Conservation (phyloP, 2,797 vertebrate genomes). For the Mionectes olivaceus region DNA sequence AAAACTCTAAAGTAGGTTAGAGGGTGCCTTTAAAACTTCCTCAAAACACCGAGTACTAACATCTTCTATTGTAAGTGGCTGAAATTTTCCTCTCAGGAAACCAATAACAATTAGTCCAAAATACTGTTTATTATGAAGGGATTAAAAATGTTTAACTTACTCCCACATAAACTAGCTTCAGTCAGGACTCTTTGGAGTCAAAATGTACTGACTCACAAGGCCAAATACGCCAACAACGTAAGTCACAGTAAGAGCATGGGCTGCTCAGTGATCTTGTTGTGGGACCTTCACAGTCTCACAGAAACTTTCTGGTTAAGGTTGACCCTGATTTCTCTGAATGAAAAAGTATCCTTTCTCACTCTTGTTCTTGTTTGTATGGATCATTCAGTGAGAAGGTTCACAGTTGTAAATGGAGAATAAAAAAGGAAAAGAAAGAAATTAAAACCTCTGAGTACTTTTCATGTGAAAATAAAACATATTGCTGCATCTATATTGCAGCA, state of each 20-base stretch:
- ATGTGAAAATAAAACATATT: not conserved
- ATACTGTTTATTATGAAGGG: not conserved
- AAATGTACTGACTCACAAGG: not conserved
- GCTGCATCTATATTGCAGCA: not conserved
- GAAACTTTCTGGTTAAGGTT: not conserved
- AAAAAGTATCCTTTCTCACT: not conserved
- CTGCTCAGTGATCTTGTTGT: not conserved
- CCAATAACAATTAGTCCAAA: not conserved
- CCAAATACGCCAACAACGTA: not conserved
- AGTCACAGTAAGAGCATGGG: not conserved
- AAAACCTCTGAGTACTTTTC: not conserved
- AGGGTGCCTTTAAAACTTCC: not conserved
- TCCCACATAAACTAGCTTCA: not conserved
- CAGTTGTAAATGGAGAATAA: not conserved
- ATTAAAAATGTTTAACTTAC: not conserved
- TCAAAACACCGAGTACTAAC: not conserved
- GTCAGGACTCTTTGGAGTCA: not conserved
- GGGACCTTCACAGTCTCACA: not conserved
- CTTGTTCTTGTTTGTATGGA: not conserved
- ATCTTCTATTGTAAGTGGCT: not conserved
- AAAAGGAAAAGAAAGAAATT: not conserved
- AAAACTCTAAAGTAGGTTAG: not conserved
- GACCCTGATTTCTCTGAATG: not conserved
- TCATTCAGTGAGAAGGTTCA: not conserved
- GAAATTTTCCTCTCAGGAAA: not conserved